Evolutionary conservation across 2,113 vertebrate species (phyloP).

Genomic region (Lonchura striata): DNA sequence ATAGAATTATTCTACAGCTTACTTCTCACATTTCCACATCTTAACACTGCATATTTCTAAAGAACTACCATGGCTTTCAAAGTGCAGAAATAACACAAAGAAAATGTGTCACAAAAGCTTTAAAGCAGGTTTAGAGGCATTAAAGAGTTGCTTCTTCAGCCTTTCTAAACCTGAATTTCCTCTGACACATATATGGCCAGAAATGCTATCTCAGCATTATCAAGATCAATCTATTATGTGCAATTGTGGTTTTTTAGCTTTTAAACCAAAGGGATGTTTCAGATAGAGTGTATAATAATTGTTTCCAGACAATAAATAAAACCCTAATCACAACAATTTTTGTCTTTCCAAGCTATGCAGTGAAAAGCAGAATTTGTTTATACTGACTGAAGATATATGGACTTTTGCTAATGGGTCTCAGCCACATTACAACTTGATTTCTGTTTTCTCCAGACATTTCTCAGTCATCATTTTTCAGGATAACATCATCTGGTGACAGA

Average conservation of each 20-base stretch:
- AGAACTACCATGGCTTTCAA: neutral
- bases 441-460: neutral
- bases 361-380: constrained; percentile 7
- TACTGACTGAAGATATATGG: constrained; percentile 26
- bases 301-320: constrained; percentile 43
- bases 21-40: neutral
- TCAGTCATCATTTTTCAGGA: constrained; percentile 4
- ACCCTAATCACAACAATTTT: neutral
- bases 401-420: constrained; percentile 9
- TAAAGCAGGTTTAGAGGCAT: neutral
- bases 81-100: neutral
- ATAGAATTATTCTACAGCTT: neutral
- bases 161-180: neutral
- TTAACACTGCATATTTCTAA: neutral
- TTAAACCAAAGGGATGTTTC: neutral
- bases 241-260: neutral
- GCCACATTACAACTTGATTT: neutral
- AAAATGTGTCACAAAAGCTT: neutral
- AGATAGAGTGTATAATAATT: neutral
- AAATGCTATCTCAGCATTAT: neutral
- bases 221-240: neutral
- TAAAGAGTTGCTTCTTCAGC: neutral
- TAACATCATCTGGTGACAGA: neutral
- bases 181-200: neutral
- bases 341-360: neutral